Evolutionary conservation across 2,888 invertebrate species (phyloP).

Genomic region (Lepidonotus clava): DNA sequence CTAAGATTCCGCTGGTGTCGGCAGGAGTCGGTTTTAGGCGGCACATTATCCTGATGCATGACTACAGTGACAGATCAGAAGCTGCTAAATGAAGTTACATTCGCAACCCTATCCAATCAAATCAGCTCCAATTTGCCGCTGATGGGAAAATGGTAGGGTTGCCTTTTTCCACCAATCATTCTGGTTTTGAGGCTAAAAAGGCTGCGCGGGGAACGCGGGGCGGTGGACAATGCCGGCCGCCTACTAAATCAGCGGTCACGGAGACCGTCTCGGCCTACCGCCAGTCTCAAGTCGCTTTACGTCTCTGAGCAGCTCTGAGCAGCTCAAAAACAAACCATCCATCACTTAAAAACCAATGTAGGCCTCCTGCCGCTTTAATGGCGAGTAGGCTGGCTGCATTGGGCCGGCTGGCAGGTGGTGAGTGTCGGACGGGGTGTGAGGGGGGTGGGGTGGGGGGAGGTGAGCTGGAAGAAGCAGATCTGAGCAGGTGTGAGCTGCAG

Average conservation of each 20-base stretch:
- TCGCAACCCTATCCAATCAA: constrained; percentile 40
- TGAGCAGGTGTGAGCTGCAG: no score
- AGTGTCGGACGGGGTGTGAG: no score
- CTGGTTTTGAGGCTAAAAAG: neutral
- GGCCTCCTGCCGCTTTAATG: neutral
- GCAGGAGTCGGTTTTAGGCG: neutral
- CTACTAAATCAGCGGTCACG: neutral
- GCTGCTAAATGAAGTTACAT: constrained; percentile 36
- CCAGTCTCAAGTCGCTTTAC: neutral
- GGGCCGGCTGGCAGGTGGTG: no score
- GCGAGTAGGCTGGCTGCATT: no score
- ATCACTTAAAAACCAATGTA: constrained; percentile 6
- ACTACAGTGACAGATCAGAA: constrained; percentile 26
- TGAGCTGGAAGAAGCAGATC: neutral
- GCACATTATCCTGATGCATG: constrained; percentile 28
- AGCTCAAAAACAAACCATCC: constrained; percentile 21
- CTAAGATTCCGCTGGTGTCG: neutral
- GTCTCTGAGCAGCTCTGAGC: no score
- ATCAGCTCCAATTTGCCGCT: constrained; percentile 31
- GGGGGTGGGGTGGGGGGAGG: neutral
- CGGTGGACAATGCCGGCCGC: neutral
- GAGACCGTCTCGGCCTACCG: neutral
- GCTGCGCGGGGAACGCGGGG: neutral
- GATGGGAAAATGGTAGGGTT: constrained; percentile 24
- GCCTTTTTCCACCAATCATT: constrained; percentile 14